Conservation (phyloP, 2,797 vertebrate genomes). For the Platalea minor region DNA sequence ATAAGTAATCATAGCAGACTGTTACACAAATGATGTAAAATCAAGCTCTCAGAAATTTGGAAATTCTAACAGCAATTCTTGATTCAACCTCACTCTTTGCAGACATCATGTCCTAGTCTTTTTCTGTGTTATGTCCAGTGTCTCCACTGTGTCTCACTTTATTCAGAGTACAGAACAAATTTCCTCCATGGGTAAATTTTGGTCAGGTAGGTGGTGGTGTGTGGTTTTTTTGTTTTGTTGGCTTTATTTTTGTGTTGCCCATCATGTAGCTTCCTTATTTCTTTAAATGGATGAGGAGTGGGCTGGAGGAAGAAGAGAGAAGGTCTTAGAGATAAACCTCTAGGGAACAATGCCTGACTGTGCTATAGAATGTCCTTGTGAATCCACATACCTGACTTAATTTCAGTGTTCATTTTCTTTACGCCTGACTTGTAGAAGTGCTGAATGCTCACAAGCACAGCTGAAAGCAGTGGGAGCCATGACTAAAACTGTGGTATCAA, state of each 20-base stretch:
- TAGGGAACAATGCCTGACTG: not conserved
- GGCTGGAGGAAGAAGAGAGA: not conserved
- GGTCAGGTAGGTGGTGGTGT: not conserved
- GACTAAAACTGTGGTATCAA: not conserved
- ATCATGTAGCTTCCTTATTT: not conserved
- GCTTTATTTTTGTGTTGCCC: not conserved
- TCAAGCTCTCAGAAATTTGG: not conserved
- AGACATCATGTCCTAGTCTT: not conserved
- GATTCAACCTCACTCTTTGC: not conserved
- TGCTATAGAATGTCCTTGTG: not conserved
- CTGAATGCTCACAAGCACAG: not conserved
- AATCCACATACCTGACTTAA: not conserved
- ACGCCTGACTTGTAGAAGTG: not conserved
- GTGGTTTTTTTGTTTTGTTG: not conserved
- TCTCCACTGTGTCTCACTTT: not conserved
- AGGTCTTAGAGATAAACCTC: not conserved
- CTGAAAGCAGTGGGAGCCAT: not conserved
- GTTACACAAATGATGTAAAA: not conserved
- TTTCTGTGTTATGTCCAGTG: not conserved
- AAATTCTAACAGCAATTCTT: not conserved
- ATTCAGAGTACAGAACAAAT: not conserved
- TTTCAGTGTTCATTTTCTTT: not conserved
- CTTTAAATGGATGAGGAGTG: not conserved
- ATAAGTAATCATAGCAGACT: not conserved
- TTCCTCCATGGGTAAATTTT: not conserved